Evolutionary conservation across 2,888 invertebrate species (phyloP), one percentile per base, ranked within the genome.

Genomic region (Pristionchus mayeri): DNA sequence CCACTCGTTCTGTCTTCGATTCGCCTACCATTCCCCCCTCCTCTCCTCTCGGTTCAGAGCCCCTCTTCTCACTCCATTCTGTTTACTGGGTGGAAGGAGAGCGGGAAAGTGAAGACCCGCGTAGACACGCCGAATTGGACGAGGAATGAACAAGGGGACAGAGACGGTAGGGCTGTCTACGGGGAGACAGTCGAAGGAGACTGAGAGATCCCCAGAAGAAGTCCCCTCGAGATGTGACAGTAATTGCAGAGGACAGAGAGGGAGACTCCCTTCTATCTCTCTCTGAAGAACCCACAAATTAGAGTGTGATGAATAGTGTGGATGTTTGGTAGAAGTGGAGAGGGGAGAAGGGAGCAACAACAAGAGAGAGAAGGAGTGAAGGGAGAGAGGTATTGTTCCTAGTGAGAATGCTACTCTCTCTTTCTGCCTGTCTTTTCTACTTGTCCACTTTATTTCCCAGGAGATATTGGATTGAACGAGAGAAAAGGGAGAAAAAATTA

Each of bases 41-140:
- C 37, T 7, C 44, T 16, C 71, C 40, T 24, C n/a, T n/a, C 30
- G 27, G 44, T 30, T 71, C 71, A 24, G 27, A 40, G n/a, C n/a
- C 30, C n/a, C 71, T 71, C 40, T 44, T 71, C 40, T 71, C 30
- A n/a, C 71, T 71, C 71, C 54, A 54, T 54, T 54, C 54, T 54
- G 54, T 54, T 54, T 54, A 54, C 54, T 54, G 54, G 21, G 54
- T 54, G 54, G 54, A 54, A 54, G 54, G 54, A 54, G 21, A 54
- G n/a, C n/a, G 24, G 54, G 54, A 54, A 54, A 54, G 54, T 54
- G 54, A 54, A 54, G 54, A 54, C 54, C 24, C 54, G 54, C 24
- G 24, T n/a, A 54, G 54, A 54, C 54, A 54, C 54, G 54, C 54
- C 54, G 24, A 54, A 54, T 54, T 54, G 54, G 54, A 24, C 21